Evolutionary conservation across 2,797 vertebrate genomes (phyloP), one percentile per base, ranked within the genome.

Genomic region (Diglossa cyanea): DNA sequence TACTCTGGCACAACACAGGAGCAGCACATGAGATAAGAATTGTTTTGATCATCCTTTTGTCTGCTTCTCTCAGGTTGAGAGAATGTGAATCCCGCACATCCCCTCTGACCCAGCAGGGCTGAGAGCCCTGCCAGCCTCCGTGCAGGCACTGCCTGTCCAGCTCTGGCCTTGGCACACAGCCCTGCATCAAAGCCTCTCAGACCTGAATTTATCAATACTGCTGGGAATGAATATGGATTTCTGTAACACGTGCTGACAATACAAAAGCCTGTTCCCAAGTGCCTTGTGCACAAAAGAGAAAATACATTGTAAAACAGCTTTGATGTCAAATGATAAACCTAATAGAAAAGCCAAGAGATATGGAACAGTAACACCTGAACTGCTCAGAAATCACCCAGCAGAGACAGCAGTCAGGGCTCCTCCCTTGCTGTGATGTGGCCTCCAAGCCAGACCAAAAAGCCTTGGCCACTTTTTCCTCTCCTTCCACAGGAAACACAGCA

Each of bases 191-290:
- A 93, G 28, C 67, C 63, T 63, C 80, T 47, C 70, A 53, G 42
- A 51, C 40, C 67, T 76, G 17, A 92, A 78, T n/a, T 90, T 85
- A 91, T 94, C 89, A 91, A 76, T 85, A 63, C 37, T 55, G 24
- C 51, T 50, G 50, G 55, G 72, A 94, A 79, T 92, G 76, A 91
- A 75, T 37, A 79, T 33, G 60, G 88, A 87, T 63, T 86, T 55
- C 76, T 75, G 70, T 72, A 65, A 93, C 13, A 40, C 53, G 65
- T 6, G 55, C 88, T 89, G 66, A 44, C 33, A 84, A 51, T 17
- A 94, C 76, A 84, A 81, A 90, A 72, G 50, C 73, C 62, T 45
- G 39, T 26, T 86, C 30, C 35, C n/a, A 65, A 90, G 68, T 8
- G 53, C 53, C 25, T 86, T 47, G 42, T 44, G n/a, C 50, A 78